Evolutionary conservation across 2,888 invertebrate genomes (phyloP).

Genomic region (Carcina quercana): DNA sequence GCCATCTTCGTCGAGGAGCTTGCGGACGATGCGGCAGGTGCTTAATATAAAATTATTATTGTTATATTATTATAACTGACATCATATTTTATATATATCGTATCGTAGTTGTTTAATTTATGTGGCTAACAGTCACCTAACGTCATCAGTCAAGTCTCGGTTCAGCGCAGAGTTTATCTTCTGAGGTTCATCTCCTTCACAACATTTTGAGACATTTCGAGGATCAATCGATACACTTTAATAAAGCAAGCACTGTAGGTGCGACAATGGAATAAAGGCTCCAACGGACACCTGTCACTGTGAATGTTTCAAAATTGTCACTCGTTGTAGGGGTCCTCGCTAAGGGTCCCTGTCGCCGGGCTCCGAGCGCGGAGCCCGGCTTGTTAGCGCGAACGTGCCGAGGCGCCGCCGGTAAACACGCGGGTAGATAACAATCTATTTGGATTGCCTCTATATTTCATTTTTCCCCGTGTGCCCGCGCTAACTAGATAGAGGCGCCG

Average conservation of each 20-base stretch:
- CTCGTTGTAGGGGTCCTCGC: constrained; percentile 38
- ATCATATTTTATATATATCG: no score
- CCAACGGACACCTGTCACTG: constrained; percentile 57
- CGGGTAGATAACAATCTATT: constrained; percentile 75
- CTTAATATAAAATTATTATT: no score
- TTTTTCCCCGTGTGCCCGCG: constrained; percentile 64
- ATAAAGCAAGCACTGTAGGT: no score
- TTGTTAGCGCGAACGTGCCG: constrained; percentile 70
- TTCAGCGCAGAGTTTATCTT: no score
- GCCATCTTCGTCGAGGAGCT: no score
- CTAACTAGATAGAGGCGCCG: constrained; percentile 68
- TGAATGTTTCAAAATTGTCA: constrained; percentile 51
- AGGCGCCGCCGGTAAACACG: constrained; percentile 67
- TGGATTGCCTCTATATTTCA: constrained; percentile 75
- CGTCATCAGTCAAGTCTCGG: no score
- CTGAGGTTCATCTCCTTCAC: no score
- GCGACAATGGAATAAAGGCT: constrained; percentile 26
- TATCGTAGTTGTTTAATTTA: no score
- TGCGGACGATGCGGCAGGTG: no score
- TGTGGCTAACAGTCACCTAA: no score
- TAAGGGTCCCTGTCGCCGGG: constrained; percentile 40
- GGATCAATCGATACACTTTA: constrained; percentile 3
- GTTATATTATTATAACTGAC: no score
- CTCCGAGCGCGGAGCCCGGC: constrained; percentile 35
- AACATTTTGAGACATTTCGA: no score